Evolutionary conservation across 2,888 invertebrate species (phyloP).

Genomic region (Mythimna impura): DNA sequence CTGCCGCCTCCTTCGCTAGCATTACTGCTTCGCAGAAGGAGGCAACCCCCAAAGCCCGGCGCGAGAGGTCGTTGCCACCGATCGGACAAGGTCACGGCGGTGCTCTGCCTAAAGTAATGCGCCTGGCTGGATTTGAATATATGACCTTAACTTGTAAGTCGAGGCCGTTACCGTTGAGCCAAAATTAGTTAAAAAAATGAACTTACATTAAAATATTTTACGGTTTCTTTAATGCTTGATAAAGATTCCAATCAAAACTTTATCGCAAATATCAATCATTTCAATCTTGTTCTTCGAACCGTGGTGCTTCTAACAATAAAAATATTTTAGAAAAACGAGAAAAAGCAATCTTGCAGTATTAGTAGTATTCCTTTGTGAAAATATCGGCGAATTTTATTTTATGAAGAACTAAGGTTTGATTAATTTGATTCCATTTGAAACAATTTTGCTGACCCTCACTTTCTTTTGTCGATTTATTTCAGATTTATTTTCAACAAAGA

Average conservation of each 20-base stretch:
- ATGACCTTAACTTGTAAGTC: too few relatives aligned
- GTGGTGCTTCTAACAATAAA: conserved; percentile 3
- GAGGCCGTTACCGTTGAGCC: too few relatives aligned
- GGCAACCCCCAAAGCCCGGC: too few relatives aligned
- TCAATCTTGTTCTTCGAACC: conserved; percentile 12
- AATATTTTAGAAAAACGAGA: conserved; percentile 8
- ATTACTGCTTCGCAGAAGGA: too few relatives aligned
- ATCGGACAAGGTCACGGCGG: too few relatives aligned
- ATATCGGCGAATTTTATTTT: conserved; percentile 22
- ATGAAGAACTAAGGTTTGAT: conserved; percentile 19
- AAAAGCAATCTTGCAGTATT: conserved; percentile 28
- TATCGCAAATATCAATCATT: conserved; percentile 10
- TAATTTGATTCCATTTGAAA: conserved; percentile 37
- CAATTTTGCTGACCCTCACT: conserved; percentile 17
- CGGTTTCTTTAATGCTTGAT: background rate
- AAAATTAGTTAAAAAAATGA: background rate
- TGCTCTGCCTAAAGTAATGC: too few relatives aligned
- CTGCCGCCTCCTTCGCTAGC: too few relatives aligned
- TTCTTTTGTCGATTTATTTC: conserved; percentile 17
- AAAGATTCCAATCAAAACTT: conserved; percentile 11
- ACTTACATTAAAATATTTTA: background rate
- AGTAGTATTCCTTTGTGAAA: conserved; percentile 28
- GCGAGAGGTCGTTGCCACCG: too few relatives aligned
- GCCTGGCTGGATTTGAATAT: too few relatives aligned
- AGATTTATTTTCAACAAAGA: background rate